A percentile compares a stretch with the other conserved stretches of the same genome.
phyloP scores from a whole-genome alignment of 2,797 vertebrate genomes.

The Cynopterus sphinx region DNA sequence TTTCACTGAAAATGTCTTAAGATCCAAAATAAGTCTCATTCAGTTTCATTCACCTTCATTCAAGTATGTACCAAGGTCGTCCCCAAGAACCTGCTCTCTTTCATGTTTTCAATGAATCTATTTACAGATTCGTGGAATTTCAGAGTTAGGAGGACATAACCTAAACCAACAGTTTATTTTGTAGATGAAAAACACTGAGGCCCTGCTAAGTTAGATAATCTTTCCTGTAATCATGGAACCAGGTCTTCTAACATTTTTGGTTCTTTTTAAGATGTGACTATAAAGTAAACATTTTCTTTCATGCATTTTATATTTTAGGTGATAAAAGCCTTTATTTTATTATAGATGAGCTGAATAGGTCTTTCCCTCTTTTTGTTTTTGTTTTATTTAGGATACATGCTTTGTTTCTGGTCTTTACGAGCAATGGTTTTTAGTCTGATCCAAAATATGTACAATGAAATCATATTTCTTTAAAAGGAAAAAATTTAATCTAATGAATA shows the following conservation, averaged over 20 bases:
- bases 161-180: neutral
- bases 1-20: neutral
- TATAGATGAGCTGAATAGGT: neutral
- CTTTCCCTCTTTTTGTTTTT: neutral
- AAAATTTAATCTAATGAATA: neutral
- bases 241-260: neutral
- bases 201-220: neutral
- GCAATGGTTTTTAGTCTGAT: neutral
- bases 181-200: neutral
- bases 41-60: neutral
- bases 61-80: neutral
- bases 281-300: neutral
- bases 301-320: neutral
- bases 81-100: neutral
- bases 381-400: neutral
- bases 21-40: neutral
- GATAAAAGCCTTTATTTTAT: neutral
- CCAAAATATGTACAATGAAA: conserved; percentile 6
- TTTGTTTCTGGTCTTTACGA: conserved; percentile 21
- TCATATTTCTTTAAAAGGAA: conserved; percentile 19
- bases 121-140: neutral
- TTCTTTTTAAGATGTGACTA: neutral
- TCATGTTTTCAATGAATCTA: neutral
- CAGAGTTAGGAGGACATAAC: neutral
- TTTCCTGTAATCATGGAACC: neutral